A percentile compares a stretch with the other conserved stretches of the same genome.
Evolutionary conservation across 2,888 invertebrate genomes (phyloP).

Genomic region (Peribatodes rhomboidaria): DNA sequence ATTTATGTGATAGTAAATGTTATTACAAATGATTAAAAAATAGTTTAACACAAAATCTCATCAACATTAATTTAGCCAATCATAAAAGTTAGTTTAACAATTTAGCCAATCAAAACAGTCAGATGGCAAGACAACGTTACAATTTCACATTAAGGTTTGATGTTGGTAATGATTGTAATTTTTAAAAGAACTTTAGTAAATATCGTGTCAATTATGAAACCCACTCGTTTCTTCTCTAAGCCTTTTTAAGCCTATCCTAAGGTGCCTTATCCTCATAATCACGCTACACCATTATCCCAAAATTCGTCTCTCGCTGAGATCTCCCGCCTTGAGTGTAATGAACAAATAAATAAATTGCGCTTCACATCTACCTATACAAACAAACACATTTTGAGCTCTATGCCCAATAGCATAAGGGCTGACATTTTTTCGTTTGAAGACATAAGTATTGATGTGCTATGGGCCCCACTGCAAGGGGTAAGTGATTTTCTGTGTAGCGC

Average conservation of each 20-base stretch:
- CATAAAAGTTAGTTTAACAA: too few relatives aligned
- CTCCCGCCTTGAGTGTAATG: constrained; percentile 80
- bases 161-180: neutral
- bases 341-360: constrained; percentile 85
- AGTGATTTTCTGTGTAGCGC: constrained; percentile 85
- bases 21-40: too few relatives aligned
- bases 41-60: too few relatives aligned
- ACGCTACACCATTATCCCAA: constrained; percentile 78
- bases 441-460: constrained; percentile 53
- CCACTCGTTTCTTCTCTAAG: constrained; percentile 35
- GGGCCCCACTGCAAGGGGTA: constrained; percentile 82
- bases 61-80: too few relatives aligned
- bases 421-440: constrained; percentile 37
- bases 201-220: constrained; percentile 20
- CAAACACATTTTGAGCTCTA: constrained; percentile 47
- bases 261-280: constrained; percentile 54
- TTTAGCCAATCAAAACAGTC: neutral
- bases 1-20: too few relatives aligned
- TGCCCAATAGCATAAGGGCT: constrained; percentile 24
- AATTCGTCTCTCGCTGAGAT: constrained; percentile 80
- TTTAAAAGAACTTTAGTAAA: constrained; percentile 1
- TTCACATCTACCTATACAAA: constrained; percentile 77
- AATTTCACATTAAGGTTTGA: neutral
- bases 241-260: constrained; percentile 44
- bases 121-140: neutral